These are phyloP conservation scores for Metaphire vulgaris DNA, from an alignment of 1,140 invertebrate species.

Conservation along the genomic window DNA sequence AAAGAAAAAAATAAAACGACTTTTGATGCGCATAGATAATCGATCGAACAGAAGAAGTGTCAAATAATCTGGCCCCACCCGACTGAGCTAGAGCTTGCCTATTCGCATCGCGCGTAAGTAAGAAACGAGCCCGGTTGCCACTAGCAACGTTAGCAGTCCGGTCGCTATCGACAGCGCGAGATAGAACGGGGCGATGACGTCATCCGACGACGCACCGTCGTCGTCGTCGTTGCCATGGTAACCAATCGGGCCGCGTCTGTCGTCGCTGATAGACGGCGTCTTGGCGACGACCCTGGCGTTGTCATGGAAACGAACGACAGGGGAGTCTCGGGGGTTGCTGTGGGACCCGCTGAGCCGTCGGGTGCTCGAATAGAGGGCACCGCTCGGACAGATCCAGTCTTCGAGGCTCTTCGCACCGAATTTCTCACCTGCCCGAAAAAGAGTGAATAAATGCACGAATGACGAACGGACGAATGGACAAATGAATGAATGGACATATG, in stretches of 20 bases:
- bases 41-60: too few relatives aligned
- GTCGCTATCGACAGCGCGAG: neutral
- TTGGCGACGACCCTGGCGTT: neutral
- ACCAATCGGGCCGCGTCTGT: neutral
- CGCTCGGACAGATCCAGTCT: neutral
- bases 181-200: neutral
- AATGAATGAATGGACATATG: neutral
- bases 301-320: too few relatives aligned
- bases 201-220: too few relatives aligned
- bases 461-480: neutral
- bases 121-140: neutral
- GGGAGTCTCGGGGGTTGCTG: neutral
- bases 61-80: too few relatives aligned
- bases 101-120: neutral
- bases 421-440: conserved; percentile 2
- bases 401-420: neutral
- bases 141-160: neutral
- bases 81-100: too few relatives aligned
- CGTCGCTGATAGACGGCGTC: neutral
- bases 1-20: too few relatives aligned
- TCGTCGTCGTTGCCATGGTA: neutral
- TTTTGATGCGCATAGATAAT: too few relatives aligned
- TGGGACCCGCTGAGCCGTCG: neutral
- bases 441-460: too few relatives aligned
- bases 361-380: neutral